A percentile compares a stretch with the other conserved stretches of the same genome.
phyloP scores from a whole-genome alignment of 1,140 invertebrate genomes.

The Hydropsyche tenuis region DNA sequence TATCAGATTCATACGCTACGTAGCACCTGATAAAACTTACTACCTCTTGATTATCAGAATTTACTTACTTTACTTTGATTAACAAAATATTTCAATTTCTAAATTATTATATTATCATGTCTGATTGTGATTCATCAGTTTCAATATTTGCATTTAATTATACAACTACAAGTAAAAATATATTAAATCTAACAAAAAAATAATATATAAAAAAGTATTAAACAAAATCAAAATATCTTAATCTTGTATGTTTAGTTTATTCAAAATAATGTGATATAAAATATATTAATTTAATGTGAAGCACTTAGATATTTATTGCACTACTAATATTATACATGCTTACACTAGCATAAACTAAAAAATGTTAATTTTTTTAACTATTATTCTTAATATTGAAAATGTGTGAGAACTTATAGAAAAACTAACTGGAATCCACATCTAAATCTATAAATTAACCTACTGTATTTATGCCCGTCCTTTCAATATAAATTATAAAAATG shows the following conservation, averaged over 20 bases:
- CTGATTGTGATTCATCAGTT: too few species aligned
- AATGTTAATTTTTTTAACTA: background rate
- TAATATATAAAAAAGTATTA: too few species aligned
- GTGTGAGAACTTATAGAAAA: background rate
- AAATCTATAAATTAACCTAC: background rate
- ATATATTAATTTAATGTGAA: constrained; percentile 10
- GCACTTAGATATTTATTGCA: constrained; percentile 18
- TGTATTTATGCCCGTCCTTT: constrained; percentile 8
- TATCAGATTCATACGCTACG: too few species aligned
- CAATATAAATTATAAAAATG: background rate
- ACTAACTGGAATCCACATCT: too few species aligned
- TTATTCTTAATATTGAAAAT: background rate
- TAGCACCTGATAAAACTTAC: too few species aligned
- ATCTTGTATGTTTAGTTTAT: background rate
- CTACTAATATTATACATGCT: constrained; percentile 10
- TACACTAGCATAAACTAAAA: constrained; percentile 12
- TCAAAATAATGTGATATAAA: constrained; percentile 9
- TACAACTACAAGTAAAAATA: too few species aligned
- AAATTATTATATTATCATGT: too few species aligned
- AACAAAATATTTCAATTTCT: too few species aligned
- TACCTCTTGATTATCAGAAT: too few species aligned
- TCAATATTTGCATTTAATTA: too few species aligned
- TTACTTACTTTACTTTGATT: too few species aligned
- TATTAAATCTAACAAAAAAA: too few species aligned
- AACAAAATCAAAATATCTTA: background rate